Evolutionary conservation across 35 echinoderm and acorn worm genomes (phyloP).

Genomic region (Ophiothrix spiculata): DNA sequence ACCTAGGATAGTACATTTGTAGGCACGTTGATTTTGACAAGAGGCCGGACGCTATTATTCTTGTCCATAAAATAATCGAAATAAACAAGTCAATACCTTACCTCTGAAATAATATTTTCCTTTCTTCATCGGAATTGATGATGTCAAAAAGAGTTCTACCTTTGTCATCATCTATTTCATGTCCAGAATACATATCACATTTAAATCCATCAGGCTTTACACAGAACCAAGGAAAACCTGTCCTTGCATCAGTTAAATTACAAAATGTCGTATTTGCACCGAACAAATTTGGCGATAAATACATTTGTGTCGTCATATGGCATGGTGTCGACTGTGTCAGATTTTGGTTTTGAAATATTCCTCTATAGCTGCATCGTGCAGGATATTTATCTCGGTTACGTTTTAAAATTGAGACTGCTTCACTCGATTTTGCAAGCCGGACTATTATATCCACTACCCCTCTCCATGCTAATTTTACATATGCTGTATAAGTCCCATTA

Average conservation of each 20-base stretch:
- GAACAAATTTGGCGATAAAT: not conserved
- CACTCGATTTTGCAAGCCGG: too few species aligned
- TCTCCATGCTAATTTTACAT: constrained; percentile 26
- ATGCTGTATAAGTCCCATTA: constrained; percentile 46
- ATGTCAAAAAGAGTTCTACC: too few species aligned
- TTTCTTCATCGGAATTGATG: too few species aligned
- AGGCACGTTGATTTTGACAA: too few species aligned
- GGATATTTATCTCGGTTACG: not conserved
- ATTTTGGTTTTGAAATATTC: not conserved
- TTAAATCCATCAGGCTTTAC: not conserved
- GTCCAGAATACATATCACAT: too few species aligned
- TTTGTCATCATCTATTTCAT: too few species aligned
- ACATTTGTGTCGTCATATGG: constrained; percentile 21
- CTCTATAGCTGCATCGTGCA: constrained; percentile 11
- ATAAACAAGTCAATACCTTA: too few species aligned
- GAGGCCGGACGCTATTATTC: too few species aligned
- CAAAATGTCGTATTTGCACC: not conserved
- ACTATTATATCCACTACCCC: constrained; percentile 12
- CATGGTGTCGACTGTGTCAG: not conserved
- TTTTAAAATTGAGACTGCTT: not conserved
- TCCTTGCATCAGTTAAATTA: not conserved
- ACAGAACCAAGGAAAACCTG: constrained; percentile 22
- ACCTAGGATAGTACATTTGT: too few species aligned
- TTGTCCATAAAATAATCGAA: too few species aligned
- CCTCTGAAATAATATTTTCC: too few species aligned